Conservation (phyloP, 2,797 vertebrate species). For the Tapera naevia region DNA sequence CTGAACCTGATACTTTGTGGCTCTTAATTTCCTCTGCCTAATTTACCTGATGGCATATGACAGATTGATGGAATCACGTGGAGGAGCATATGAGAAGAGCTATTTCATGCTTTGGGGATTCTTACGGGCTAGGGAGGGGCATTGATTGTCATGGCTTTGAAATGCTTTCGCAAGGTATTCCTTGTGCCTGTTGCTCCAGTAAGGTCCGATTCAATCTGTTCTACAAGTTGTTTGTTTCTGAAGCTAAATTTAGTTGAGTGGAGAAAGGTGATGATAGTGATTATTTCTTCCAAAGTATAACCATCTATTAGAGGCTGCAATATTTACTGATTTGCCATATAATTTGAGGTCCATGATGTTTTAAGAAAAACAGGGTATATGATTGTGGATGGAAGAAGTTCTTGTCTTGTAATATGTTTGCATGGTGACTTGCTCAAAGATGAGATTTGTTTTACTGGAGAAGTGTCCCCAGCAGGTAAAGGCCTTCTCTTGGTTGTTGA, state of each 20-base stretch:
- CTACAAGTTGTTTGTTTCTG: not conserved
- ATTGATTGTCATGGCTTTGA: not conserved
- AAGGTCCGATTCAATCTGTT: not conserved
- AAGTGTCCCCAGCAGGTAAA: not conserved
- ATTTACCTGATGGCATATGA: not conserved
- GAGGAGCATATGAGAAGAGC: not conserved
- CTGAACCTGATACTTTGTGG: not conserved
- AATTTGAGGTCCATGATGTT: conserved; percentile 2
- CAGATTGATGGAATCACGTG: not conserved
- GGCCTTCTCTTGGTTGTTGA: not conserved
- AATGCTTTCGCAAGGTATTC: not conserved
- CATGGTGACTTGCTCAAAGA: not conserved
- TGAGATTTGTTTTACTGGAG: not conserved
- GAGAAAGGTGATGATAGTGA: conserved; percentile 4
- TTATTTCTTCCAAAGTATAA: conserved; percentile 27
- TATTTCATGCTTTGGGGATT: not conserved
- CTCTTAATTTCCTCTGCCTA: not conserved
- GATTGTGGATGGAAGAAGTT: not conserved
- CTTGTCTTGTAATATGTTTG: not conserved
- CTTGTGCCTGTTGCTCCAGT: not conserved
- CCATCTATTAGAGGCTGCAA: not conserved
- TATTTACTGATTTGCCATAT: conserved; percentile 15
- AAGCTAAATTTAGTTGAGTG: conserved; percentile 12
- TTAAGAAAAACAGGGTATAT: not conserved
- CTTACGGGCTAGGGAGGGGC: not conserved